A percentile compares a stretch with the other conserved stretches of the same genome.
These are phyloP conservation scores for Serripes groenlandicus DNA, from an alignment of 2,888 invertebrate species.

Conservation along the genomic window DNA sequence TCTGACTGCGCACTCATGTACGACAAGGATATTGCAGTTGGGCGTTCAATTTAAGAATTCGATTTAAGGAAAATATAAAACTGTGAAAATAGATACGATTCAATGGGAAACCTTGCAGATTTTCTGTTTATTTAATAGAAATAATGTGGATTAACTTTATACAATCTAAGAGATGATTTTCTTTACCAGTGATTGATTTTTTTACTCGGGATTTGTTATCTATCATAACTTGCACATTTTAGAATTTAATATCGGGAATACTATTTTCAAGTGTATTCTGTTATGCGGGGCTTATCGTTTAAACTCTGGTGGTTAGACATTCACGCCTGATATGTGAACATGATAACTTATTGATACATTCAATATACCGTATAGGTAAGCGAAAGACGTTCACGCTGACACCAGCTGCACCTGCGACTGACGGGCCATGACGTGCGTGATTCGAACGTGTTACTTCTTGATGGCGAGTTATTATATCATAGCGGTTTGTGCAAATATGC, in stretches of 20 bases:
- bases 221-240: no score
- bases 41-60: background rate
- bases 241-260: no score
- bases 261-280: background rate
- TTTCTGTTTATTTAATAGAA: no score
- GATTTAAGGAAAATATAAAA: background rate
- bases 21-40: background rate
- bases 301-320: background rate
- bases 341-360: background rate
- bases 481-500: background rate
- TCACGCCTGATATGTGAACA: background rate
- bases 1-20: no score
- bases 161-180: no score
- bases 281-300: background rate
- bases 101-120: no score
- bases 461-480: constrained; percentile 11
- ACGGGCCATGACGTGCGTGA: background rate
- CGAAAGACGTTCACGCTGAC: background rate
- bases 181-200: no score
- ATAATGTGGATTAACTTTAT: no score
- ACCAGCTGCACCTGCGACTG: background rate
- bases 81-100: background rate
- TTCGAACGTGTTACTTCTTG: background rate
- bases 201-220: no score
- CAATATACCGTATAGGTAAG: background rate